Evolutionary conservation across 2,113 vertebrate genomes (phyloP).

Genomic region (Ictalurus furcatus): DNA sequence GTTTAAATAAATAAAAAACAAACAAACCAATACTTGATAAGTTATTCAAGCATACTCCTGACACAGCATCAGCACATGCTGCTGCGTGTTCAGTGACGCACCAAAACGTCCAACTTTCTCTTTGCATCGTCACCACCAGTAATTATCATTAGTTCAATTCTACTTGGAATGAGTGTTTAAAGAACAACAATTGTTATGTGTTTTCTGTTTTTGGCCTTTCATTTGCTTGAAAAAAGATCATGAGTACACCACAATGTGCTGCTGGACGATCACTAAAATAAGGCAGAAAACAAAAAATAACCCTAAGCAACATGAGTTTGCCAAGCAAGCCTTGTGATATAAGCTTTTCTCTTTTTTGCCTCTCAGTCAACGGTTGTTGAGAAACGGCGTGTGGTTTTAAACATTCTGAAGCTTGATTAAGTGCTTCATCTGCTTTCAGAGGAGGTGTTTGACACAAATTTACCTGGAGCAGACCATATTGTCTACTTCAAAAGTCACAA

Average conservation of each 20-base stretch:
- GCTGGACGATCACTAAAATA: conserved; percentile 26
- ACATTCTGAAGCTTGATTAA: neutral
- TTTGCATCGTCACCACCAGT: neutral
- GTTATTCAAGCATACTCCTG: conserved; percentile 26
- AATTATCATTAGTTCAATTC: neutral
- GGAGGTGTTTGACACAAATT: conserved; percentile 4
- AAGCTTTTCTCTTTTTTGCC: neutral
- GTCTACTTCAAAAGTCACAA: conserved; percentile 74
- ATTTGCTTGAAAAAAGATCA: conserved; percentile 29
- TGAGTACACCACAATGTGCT: conserved; percentile 34
- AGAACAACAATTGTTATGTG: neutral
- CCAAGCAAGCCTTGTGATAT: conserved; percentile 45
- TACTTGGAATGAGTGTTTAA: neutral
- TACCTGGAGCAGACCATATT: conserved; percentile 72
- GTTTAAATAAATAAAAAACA: too few species aligned
- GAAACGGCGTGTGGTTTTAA: neutral
- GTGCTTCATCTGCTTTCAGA: neutral
- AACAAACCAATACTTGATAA: neutral
- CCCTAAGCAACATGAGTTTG: conserved; percentile 43
- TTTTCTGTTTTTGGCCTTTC: conserved; percentile 38
- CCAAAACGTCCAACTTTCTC: neutral
- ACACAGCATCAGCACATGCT: neutral
- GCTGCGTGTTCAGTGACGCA: neutral
- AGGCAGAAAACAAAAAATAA: conserved; percentile 48
- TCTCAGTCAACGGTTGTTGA: neutral